Evolutionary conservation across 92 coral and sea anemone species (phyloP), one percentile per base, ranked within the genome.

Genomic region (Umimayanthus chanpuru): DNA sequence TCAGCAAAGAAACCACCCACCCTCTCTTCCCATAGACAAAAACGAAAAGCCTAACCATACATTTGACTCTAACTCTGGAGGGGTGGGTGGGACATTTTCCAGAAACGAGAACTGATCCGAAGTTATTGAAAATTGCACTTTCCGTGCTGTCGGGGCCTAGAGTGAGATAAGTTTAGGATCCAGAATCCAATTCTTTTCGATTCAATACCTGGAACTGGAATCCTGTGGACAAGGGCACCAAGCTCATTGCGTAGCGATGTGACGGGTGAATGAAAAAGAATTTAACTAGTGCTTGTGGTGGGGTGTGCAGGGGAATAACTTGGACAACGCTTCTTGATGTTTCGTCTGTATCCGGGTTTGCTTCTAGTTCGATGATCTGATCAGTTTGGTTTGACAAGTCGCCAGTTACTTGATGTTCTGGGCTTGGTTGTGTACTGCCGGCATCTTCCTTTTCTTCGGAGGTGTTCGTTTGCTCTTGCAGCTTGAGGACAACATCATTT

Each of bases 221-320:
- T 8, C 92, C 98, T 18, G 91, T 61, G 10, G 98, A 90, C 30
- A 96, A 89, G 12, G 98, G 92, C 50, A 88, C 89, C 36, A 92
- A 87, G 58, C 89, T 93, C 93, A 96, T 6, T 11, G 94, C 98
- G 58, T 93, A 96, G 20, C 93, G 91, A 58, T 93, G 93, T 5
- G 94, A 92, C 26, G 97, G 94, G 68, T 96, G 98, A 6, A 96
- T 90, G 87, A 95, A 92, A 88, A 96, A 96, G 30, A 96, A 92
- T 71, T 89, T 96, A 25, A 96, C 86, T 4, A 80, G 61, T 26
- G 97, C 89, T 66, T 89, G 89, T 9, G 90, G 92, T 41, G 97
- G 97, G n/a, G 81, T 88, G 90, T 92, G 79, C 40, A 96, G 88
- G 21, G 98, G 98, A 70, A 96, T 82, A 65, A 96, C 94, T 72